Percentiles rank a stretch among this genome's conserved stretches.
phyloP scores from a whole-genome alignment of 2,113 vertebrate species.

The Microtus montanus region DNA sequence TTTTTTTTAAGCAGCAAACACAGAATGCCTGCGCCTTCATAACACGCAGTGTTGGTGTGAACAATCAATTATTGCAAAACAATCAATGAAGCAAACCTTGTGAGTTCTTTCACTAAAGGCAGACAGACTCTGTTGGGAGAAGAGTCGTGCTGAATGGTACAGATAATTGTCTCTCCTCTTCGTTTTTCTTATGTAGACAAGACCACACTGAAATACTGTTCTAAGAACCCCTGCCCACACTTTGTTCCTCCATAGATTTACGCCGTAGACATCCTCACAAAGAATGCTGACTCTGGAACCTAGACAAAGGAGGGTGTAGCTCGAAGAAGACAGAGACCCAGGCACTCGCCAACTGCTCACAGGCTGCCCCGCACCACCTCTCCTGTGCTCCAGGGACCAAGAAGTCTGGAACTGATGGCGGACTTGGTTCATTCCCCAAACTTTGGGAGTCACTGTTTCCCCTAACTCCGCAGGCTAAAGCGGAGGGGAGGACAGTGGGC shows the following conservation, averaged over 20 bases:
- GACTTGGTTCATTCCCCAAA: slow-evolving; percentile 69
- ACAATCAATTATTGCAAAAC: slow-evolving; percentile 16
- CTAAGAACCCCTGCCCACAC: slow-evolving; percentile 29
- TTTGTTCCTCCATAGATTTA: neutral
- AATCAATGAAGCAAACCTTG: slow-evolving; percentile 35
- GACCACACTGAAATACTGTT: neutral
- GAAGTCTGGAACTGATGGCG: neutral
- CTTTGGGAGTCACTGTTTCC: slow-evolving; percentile 53
- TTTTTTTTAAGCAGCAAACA: neutral
- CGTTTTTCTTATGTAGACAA: neutral
- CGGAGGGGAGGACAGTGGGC: no score
- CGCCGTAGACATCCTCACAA: slow-evolving; percentile 25
- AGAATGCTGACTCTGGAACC: slow-evolving; percentile 57
- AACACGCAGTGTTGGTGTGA: neutral
- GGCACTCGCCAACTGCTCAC: neutral
- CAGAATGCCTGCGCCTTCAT: neutral
- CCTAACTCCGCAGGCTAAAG: slow-evolving; percentile 27
- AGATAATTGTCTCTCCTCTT: neutral
- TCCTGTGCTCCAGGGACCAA: neutral
- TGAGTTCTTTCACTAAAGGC: slow-evolving; percentile 30
- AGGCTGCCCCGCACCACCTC: neutral
- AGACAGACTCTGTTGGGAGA: neutral
- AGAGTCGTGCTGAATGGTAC: neutral
- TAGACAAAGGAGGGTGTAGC: slow-evolving; percentile 79
- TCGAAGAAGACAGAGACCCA: neutral